These are phyloP conservation scores for Delia radicum DNA, from an alignment of 1,140 invertebrate species.

Conservation along the genomic window DNA sequence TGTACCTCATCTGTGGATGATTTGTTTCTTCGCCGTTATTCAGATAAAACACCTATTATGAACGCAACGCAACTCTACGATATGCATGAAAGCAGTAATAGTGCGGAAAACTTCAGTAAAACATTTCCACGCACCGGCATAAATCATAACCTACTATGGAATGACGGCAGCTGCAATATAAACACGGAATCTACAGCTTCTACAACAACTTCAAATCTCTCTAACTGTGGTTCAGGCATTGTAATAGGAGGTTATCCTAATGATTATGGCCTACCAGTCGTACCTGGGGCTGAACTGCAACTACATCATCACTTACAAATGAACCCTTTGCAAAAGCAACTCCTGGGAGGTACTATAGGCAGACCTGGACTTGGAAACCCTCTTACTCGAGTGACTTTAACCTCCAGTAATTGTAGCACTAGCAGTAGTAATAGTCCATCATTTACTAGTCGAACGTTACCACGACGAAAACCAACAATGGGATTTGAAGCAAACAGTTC, in stretches of 20 bases:
- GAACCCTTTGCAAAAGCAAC: slow-evolving; percentile 50
- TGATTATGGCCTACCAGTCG: slow-evolving; percentile 76
- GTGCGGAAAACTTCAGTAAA: slow-evolving; percentile 59
- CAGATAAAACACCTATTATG: slow-evolving; percentile 76
- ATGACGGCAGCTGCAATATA: slow-evolving; percentile 12
- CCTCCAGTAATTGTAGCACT: slow-evolving; percentile 32
- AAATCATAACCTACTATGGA: slow-evolving; percentile 14
- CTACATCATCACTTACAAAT: slow-evolving; percentile 51
- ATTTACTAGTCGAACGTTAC: slow-evolving; percentile 46
- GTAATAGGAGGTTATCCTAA: slow-evolving; percentile 64
- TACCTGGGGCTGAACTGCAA: slow-evolving; percentile 55
- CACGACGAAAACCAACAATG: slow-evolving; percentile 42
- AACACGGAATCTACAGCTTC: slow-evolving; percentile 50
- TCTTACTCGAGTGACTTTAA: slow-evolving; percentile 38
- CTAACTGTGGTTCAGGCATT: slow-evolving; percentile 39
- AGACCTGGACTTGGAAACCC: not conserved
- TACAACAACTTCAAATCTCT: slow-evolving; percentile 44
- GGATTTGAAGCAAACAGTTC: slow-evolving; percentile 35
- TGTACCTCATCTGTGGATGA: slow-evolving; percentile 56
- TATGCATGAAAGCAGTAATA: slow-evolving; percentile 39
- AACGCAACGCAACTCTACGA: slow-evolving; percentile 55
- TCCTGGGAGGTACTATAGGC: slow-evolving; percentile 28
- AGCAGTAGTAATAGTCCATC: slow-evolving; percentile 40
- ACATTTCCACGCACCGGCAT: slow-evolving; percentile 58
- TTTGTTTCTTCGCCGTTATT: slow-evolving; percentile 61